Percentiles rank a stretch among this genome's conserved stretches.
Conservation (phyloP, 2,113 vertebrate species). For the Dromas ardeola region DNA sequence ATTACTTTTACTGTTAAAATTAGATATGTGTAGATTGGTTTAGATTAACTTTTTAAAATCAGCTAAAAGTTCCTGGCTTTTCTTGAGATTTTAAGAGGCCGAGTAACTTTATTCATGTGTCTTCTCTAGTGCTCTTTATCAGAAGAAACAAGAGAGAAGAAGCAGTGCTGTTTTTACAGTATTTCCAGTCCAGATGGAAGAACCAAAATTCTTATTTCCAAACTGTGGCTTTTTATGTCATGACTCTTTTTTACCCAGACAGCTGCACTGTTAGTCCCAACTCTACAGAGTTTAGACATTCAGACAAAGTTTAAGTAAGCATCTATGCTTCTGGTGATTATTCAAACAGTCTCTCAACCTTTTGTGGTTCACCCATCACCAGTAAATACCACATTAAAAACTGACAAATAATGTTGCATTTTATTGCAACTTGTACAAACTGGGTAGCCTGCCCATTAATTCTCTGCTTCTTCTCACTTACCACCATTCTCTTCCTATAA, state of each 20-base stretch:
- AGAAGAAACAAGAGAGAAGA: background rate
- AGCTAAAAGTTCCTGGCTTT: background rate
- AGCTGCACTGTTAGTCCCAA: background rate
- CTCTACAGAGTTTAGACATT: background rate
- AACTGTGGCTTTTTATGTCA: background rate
- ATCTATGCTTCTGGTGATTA: background rate
- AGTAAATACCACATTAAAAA: conserved; percentile 29
- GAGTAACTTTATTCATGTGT: background rate
- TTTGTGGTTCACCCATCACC: conserved; percentile 26
- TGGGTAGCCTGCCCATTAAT: conserved; percentile 19
- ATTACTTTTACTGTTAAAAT: background rate
- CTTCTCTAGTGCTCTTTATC: background rate
- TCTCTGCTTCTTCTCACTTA: conserved; percentile 20
- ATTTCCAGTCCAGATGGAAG: background rate
- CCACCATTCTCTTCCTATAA: background rate
- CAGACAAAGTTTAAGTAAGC: background rate
- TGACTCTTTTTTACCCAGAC: background rate
- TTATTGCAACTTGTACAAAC: background rate
- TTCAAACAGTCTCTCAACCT: conserved; percentile 26
- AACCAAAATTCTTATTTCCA: background rate
- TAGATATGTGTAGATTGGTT: background rate
- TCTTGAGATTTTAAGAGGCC: background rate
- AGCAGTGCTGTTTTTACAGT: background rate
- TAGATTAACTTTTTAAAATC: background rate
- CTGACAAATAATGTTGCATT: conserved; percentile 22